Base-by-base conservation (phyloP, 1,140 invertebrate genomes). In the Drosophila malerkotliana region DNA sequence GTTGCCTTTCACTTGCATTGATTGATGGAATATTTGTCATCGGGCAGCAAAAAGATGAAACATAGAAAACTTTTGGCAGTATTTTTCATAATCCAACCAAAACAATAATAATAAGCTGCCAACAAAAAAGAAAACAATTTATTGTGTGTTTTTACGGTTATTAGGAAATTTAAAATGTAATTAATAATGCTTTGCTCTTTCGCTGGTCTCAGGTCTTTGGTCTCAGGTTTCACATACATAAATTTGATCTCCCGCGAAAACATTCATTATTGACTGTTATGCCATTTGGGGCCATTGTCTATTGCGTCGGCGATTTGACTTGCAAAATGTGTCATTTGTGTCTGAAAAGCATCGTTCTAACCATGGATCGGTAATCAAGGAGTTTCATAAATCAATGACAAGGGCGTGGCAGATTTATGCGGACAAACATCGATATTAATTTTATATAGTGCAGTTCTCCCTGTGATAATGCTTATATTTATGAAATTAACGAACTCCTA, bases 81-180 rank as follows among this genome's bases (percentile, higher is more conserved):
- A 21, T 68, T 57, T 56, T 68, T 54, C 61, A 81, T 73, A 32
- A 49, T 53, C 60, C 55, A 24, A 26, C 63, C 59, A 67, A 67
- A 64, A 53, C 26, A 67, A 63, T 44, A 49, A 44, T 44, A 44
- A 44, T 44, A 44, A 44, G 41, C 41, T 47, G 44, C 18, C 15
- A 60, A 58, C 41, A 45, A 45, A 51, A 52, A 44, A 32, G 9
- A 34, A 37, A 54, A 56, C 63, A 77, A 81, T 77, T 77, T 69
- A 74, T 78, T 52, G 78, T 72, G 48, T 85, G 57, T 85, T 83
- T 83, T 83, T 83, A 87, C 79, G 82, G 61, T 82, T 79, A 88
- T 87, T 88, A 87, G 79, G 66, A 76, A 76, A 88, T 60, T 87
- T 72, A 82, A 88, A 87, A 83, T 64, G 66, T 83, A 79, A 87